Evolutionary conservation across 2,888 invertebrate genomes (phyloP).

Genomic region (Smittia sp.): DNA sequence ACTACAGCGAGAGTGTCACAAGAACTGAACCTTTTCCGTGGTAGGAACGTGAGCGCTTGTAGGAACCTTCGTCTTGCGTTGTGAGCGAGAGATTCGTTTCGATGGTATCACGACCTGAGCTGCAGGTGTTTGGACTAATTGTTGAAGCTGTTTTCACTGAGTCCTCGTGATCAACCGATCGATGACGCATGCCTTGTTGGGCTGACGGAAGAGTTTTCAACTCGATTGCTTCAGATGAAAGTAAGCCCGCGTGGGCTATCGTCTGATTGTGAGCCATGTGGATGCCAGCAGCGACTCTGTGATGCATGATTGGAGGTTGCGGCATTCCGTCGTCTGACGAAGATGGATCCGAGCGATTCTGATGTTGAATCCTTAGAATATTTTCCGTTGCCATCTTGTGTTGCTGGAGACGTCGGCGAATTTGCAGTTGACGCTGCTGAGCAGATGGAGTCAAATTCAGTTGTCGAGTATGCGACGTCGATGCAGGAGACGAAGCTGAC

Average conservation of each 20-base stretch:
- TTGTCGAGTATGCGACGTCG: constrained; percentile 47
- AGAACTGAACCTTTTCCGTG: constrained; percentile 34
- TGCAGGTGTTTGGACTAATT: background rate
- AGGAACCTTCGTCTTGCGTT: background rate
- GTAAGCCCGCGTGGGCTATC: constrained; percentile 9
- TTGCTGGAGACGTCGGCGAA: constrained; percentile 18
- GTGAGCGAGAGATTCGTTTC: constrained; percentile 1
- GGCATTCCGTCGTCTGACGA: constrained; percentile 28
- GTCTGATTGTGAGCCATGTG: constrained; percentile 27
- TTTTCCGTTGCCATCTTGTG: constrained; percentile 8
- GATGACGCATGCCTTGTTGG: background rate
- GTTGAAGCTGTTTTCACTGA: constrained; percentile 11
- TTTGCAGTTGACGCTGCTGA: constrained; percentile 43
- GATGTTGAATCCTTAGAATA: constrained; percentile 30
- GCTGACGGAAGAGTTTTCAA: constrained; percentile 7
- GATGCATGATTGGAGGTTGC: background rate
- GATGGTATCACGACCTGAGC: background rate
- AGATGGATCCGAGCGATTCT: constrained; percentile 23
- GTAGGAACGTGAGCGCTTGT: constrained; percentile 5
- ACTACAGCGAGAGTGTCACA: background rate
- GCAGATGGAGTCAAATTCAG: constrained; percentile 42
- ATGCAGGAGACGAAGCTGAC: constrained; percentile 47
- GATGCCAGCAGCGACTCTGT: constrained; percentile 2
- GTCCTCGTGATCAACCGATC: background rate
- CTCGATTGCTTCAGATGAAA: background rate